Conservation (phyloP, 2,113 vertebrate genomes). For the Clupea harengus region DNA sequence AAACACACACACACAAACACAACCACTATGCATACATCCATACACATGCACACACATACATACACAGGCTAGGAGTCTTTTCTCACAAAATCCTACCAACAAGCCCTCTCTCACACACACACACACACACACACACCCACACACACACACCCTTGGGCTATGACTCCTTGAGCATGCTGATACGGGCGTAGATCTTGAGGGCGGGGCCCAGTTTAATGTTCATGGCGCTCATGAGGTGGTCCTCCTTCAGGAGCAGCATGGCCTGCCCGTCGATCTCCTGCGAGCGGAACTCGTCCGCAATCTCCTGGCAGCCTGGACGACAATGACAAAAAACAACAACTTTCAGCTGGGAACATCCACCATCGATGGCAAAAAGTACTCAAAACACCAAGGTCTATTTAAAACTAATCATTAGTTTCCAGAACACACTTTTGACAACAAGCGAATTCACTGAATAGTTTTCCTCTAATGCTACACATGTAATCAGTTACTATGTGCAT, state of each 20-base stretch:
- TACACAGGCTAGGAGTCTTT: neutral
- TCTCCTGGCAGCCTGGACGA: conserved; percentile 89
- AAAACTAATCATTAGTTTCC: neutral
- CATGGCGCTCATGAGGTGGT: conserved; percentile 98
- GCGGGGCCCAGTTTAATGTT: conserved; percentile 97
- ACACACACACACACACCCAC: conserved; percentile 22
- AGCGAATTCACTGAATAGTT: neutral
- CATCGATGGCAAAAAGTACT: neutral
- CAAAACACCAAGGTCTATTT: neutral
- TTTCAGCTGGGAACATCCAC: neutral
- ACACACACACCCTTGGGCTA: conserved; percentile 66
- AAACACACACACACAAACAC: neutral
- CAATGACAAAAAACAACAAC: neutral
- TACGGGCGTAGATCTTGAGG: conserved; percentile 94
- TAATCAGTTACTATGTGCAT: neutral
- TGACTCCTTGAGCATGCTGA: conserved; percentile 97
- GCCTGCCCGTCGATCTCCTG: conserved; percentile 97
- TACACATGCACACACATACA: conserved; percentile 27
- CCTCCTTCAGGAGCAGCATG: conserved; percentile 90
- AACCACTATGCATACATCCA: neutral
- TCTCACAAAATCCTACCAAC: neutral
- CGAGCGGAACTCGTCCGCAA: conserved; percentile 91
- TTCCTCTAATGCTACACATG: neutral
- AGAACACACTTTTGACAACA: neutral
- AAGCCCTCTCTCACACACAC: conserved; percentile 8